Evolutionary conservation across 2,797 vertebrate species (phyloP), one percentile per base, ranked within the genome.

Genomic region (Garrulus glandarius): DNA sequence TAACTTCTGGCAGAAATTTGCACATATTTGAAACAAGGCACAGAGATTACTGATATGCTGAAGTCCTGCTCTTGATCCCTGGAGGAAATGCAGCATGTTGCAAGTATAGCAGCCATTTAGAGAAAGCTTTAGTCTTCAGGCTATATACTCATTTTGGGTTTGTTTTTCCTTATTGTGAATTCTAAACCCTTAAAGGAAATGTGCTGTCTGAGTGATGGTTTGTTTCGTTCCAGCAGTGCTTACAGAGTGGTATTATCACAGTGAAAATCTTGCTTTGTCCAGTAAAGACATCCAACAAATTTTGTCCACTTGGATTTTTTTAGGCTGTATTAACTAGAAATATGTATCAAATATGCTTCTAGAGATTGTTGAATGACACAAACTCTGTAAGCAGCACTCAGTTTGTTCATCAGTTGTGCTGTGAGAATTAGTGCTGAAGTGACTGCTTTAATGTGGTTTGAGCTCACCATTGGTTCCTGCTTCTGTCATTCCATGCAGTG

Each of bases 1-100:
- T 94, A 64, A 52, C 46, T 94, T 70, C 69, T 91, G 92, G 63
- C 76, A 83, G 61, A 91, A 78, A 87, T 53, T 77, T 87, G 65
- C 71, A 55, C 16, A 2, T 78, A 84, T 57, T 37, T 47, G 46
- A 77, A 92, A 83, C 64, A 29, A 85, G 64, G 55, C 67, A 41
- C 23, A 36, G 61, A 85, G 84, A 50, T 43, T 36, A 89, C 15
- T 7, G 19, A 18, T 36, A 6, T 4, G 29, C 64, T 80, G 52
- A 57, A 80, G 75, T 61, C 52, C 74, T 77, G 60, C 34, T 74
- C 50, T n/a, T 29, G 20, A 43, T 75, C 41, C 78, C 53, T 84
- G 50, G 44, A 57, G 75, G 80, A 81, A 79, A 26, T 49, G 52
- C 29, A 87, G 55, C 17, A 3, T 24, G 5, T 50, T 89, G 37